Evolutionary conservation across 2,797 vertebrate species (phyloP), one percentile per base, ranked within the genome.

Genomic region (Dallia pectoralis): DNA sequence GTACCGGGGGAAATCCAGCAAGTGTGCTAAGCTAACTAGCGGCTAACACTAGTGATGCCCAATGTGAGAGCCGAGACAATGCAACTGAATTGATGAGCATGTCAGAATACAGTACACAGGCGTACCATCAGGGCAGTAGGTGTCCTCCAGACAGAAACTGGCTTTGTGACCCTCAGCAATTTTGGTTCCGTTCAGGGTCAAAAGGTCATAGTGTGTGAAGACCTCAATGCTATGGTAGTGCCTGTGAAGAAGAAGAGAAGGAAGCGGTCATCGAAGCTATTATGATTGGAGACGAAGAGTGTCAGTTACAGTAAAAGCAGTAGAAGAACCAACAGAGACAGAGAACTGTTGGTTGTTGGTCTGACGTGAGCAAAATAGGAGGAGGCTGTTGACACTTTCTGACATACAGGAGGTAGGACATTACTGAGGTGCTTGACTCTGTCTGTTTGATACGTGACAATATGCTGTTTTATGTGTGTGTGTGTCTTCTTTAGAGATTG

Each of bases 161-260:
- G 97, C 97, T 79, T 99, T 99, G 89, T 99, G 97, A 64, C 97
- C 97, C 73, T 99, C 96, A 0, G 97, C 97, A 70, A 99, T 93
- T 83, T 95, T 97, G 62, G 96, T 95, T 74, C 97, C 97, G 0
- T 99, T 99, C 82, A 96, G 81, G 0, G 95, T 98, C 83, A 99
- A 89, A 63, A 99, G 94, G 83, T 99, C 97, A 0, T 99, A 99
- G 91, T 99, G 95, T 67, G 97, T 98, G 86, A 99, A 99, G 77
- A 99, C 95, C 83, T 99, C 97, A 0, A 99, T 98, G 86, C 97
- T 99, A 91, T 99, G 97, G 85, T 97, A 99, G 85, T 99, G 97
- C 81, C 97, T 99, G 85, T 2, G 48, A 87, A 62, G 74, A 76
- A 9, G 25, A 59, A 36, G 4, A 25, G 27, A 51, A 47, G 29